Percentiles rank a stretch among this genome's conserved stretches.
Conservation (phyloP, 2,797 vertebrate species). For the Kryptolebias ocellatus region DNA sequence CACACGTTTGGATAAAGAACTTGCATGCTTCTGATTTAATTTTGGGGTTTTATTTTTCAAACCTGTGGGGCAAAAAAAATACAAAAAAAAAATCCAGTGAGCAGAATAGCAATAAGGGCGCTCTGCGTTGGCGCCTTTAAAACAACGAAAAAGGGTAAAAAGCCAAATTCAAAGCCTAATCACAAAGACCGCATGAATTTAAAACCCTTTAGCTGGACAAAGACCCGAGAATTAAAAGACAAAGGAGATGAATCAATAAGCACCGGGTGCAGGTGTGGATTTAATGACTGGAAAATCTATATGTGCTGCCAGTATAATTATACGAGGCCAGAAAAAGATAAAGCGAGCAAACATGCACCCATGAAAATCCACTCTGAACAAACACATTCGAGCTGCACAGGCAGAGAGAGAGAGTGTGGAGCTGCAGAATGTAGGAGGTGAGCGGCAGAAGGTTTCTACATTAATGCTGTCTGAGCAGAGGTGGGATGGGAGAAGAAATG, state of each 20-base stretch:
- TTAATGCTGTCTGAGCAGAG: constrained; percentile 40
- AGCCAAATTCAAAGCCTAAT: not conserved
- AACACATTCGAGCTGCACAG: constrained; percentile 19
- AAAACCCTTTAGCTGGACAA: not conserved
- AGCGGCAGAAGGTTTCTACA: constrained; percentile 31
- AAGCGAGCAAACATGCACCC: constrained; percentile 24
- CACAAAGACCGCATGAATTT: not conserved
- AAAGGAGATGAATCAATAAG: constrained; percentile 1
- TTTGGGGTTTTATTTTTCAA: too few species aligned
- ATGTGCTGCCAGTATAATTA: constrained; percentile 25
- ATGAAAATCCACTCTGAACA: constrained; percentile 10
- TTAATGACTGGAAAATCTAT: constrained; percentile 23
- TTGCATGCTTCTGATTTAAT: too few species aligned
- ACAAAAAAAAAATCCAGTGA: too few species aligned
- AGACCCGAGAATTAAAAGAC: not conserved
- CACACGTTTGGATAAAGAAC: too few species aligned
- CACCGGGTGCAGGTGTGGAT: constrained; percentile 7
- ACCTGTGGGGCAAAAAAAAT: too few species aligned
- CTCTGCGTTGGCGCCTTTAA: not conserved
- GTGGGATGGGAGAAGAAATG: constrained; percentile 33
- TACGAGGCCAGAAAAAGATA: constrained; percentile 19
- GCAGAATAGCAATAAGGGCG: too few species aligned
- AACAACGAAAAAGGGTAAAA: not conserved
- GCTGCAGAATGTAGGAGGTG: constrained; percentile 32
- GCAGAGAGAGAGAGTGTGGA: constrained; percentile 15